Percentiles rank a stretch among this genome's conserved stretches.
Evolutionary conservation across 2,888 invertebrate species (phyloP).

Genomic region (Watsonalla cultraria): DNA sequence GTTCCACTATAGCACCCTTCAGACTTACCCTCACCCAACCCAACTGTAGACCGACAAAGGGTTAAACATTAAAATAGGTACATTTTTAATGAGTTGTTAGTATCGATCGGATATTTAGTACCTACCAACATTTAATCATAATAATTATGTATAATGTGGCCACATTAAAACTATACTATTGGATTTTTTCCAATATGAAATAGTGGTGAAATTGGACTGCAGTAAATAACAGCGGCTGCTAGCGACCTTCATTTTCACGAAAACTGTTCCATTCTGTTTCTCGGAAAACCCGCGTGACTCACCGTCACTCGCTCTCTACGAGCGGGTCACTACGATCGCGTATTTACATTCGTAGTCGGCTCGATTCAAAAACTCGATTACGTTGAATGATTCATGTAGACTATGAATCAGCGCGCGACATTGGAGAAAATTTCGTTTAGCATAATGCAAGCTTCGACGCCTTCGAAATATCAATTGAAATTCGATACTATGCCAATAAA

Average conservation of each 20-base stretch:
- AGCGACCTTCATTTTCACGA: constrained; percentile 71
- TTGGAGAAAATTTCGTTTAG: constrained; percentile 46
- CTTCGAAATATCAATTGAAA: constrained; percentile 5
- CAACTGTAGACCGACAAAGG: constrained; percentile 33
- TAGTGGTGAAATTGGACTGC: constrained; percentile 10
- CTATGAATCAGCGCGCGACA: constrained; percentile 69
- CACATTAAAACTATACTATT: no score
- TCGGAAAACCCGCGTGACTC: constrained; percentile 77
- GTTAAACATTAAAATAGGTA: constrained; percentile 18
- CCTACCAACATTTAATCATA: no score
- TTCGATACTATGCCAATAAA: constrained; percentile 2
- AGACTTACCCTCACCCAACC: constrained; percentile 16
- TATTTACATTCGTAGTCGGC: constrained; percentile 70
- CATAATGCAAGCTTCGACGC: constrained; percentile 7
- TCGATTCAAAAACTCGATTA: constrained; percentile 76
- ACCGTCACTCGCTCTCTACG: constrained; percentile 58
- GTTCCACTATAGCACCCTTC: constrained; percentile 43
- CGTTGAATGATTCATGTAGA: constrained; percentile 68
- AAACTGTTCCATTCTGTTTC: constrained; percentile 65
- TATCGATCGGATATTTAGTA: constrained; percentile 9
- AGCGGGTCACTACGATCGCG: constrained; percentile 69
- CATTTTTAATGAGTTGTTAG: constrained; percentile 8
- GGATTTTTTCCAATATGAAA: no score
- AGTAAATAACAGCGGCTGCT: constrained; percentile 33
- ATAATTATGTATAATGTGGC: no score